phyloP scores from a whole-genome alignment of 2,113 vertebrate species.

The Callionymus lyra region DNA sequence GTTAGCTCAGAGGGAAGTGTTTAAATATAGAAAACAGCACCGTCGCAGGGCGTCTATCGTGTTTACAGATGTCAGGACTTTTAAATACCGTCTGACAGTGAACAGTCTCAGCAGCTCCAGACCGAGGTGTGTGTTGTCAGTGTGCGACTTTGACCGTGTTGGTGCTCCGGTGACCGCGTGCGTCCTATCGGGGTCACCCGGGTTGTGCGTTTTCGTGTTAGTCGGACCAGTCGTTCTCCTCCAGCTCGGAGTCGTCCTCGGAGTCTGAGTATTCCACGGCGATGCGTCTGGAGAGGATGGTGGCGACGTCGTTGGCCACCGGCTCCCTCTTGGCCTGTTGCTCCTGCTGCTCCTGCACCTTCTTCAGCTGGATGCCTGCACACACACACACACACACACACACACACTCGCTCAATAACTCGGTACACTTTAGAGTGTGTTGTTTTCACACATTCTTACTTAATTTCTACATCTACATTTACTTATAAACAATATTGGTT shows the following conservation, averaged over 20 bases:
- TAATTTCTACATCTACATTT: no score
- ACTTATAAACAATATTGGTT: no score
- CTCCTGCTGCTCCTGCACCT: slow-evolving; percentile 96
- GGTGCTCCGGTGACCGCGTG: slow-evolving; percentile 1
- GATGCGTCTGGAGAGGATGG: slow-evolving; percentile 89
- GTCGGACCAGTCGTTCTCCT: slow-evolving; percentile 96
- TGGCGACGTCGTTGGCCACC: slow-evolving; percentile 91
- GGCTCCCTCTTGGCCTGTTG: slow-evolving; percentile 91
- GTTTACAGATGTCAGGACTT: slow-evolving; percentile 35
- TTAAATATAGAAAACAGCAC: slow-evolving; percentile 22
- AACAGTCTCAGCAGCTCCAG: slow-evolving; percentile 1
- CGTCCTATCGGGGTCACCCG: background rate
- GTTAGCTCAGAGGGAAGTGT: slow-evolving; percentile 44
- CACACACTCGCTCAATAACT: no score
- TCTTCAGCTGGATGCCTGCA: slow-evolving; percentile 92
- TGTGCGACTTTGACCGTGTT: slow-evolving; percentile 32
- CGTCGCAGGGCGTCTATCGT: slow-evolving; percentile 36
- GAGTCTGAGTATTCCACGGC: slow-evolving; percentile 97
- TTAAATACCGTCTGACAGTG: slow-evolving; percentile 6
- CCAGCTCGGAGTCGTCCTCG: slow-evolving; percentile 90
- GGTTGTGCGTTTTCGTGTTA: slow-evolving; percentile 38
- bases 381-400: background rate
- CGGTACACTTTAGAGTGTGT: no score
- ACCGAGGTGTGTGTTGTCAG: slow-evolving; percentile 29
- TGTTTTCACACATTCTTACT: no score